phyloP scores from a whole-genome alignment of 2,888 invertebrate genomes.

The Parnassius apollo region DNA sequence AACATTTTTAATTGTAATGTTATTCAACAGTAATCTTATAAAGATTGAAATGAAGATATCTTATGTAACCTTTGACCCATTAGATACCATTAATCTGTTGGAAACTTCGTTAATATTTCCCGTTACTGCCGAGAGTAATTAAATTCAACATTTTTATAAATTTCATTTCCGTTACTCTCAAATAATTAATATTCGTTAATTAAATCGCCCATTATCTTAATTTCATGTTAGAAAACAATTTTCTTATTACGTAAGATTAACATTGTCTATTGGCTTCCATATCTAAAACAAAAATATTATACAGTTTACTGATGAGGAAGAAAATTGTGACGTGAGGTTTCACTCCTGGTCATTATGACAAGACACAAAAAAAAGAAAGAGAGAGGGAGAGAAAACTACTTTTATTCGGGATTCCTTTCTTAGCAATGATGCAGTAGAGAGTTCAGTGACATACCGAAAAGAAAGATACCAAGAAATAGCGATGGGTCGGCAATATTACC shows the following conservation, averaged over 20 bases:
- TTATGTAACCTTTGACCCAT: slow-evolving; percentile 21
- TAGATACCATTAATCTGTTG: slow-evolving; percentile 6
- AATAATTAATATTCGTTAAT: slow-evolving; percentile 13
- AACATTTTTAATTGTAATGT: not conserved
- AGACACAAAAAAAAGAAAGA: no score
- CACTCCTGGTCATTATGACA: no score
- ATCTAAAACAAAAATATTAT: no score
- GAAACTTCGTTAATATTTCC: slow-evolving; percentile 15
- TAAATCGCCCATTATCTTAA: not conserved
- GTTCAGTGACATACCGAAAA: no score
- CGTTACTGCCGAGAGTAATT: slow-evolving; percentile 18
- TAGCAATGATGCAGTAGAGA: no score
- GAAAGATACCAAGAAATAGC: no score
- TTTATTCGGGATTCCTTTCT: no score
- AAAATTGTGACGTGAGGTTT: no score
- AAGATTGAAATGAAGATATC: slow-evolving; percentile 12
- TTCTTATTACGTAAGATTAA: not conserved
- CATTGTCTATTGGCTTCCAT: no score
- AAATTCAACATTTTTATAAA: slow-evolving; percentile 10
- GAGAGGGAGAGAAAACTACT: no score
- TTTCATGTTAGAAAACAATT: not conserved
- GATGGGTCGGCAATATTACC: no score
- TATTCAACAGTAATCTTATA: slow-evolving; percentile 2
- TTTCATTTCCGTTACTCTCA: slow-evolving; percentile 11
- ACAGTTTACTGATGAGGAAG: no score